Evolutionary conservation across 1,140 invertebrate species (phyloP).

Genomic region (Apocrypta bakeri): DNA sequence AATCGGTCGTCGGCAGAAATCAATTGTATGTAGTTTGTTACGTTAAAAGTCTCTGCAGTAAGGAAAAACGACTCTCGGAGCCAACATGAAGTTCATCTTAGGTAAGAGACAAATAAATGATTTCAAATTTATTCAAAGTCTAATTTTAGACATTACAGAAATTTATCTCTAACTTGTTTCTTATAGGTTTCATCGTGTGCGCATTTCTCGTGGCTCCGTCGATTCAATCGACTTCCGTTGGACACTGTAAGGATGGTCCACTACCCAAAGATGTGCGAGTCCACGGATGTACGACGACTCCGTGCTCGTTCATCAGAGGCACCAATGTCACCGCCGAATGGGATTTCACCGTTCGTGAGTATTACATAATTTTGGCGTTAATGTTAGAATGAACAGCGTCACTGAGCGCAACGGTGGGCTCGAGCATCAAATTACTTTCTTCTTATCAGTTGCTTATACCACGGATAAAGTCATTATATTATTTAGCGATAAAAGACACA

Average conservation of each 20-base stretch:
- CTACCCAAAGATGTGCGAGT: slow-evolving; percentile 50
- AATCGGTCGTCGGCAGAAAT: background rate
- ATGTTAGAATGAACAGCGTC: too few species aligned
- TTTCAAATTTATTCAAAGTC: too few species aligned
- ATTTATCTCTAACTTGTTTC: background rate
- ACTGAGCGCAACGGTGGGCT: too few species aligned
- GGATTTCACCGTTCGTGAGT: slow-evolving; percentile 60
- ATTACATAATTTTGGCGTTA: background rate
- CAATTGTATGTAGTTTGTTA: background rate
- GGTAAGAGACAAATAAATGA: background rate
- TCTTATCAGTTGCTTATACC: too few species aligned
- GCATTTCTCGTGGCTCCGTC: slow-evolving; percentile 52
- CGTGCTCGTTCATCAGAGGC: slow-evolving; percentile 57
- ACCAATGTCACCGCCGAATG: slow-evolving; percentile 49
- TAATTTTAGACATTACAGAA: too few species aligned
- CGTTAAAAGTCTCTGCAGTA: too few species aligned
- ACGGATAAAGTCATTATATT: too few species aligned
- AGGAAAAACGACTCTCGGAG: background rate
- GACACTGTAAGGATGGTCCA: slow-evolving; percentile 43
- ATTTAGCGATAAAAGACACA: too few species aligned
- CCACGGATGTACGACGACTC: slow-evolving; percentile 52
- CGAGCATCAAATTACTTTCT: too few species aligned
- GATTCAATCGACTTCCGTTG: slow-evolving; percentile 48
- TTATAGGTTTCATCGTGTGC: slow-evolving; percentile 22
- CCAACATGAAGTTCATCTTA: background rate